Evolutionary conservation across 2,888 invertebrate species (phyloP).

Genomic region (Prosapia bicincta): DNA sequence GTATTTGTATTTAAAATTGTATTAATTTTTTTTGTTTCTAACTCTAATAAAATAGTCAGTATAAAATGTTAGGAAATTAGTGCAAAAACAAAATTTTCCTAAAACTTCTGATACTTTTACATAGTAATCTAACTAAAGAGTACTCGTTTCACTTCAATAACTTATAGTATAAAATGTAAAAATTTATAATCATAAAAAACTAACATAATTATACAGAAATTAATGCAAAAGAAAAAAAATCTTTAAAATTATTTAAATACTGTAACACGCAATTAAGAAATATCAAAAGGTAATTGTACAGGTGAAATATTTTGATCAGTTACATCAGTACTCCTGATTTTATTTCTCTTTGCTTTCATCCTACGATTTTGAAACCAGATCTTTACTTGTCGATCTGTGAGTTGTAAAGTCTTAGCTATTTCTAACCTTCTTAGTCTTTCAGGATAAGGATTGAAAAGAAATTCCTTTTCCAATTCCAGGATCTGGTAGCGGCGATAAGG

Average conservation of each 20-base stretch:
- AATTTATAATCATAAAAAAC: no score
- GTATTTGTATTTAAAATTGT: no score
- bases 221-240: not conserved
- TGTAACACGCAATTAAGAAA: not conserved
- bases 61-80: no score
- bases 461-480: constrained; percentile 38
- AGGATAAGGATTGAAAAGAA: constrained; percentile 37
- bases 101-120: no score
- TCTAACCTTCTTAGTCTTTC: constrained; percentile 35
- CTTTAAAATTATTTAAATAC: not conserved
- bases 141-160: no score
- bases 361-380: constrained; percentile 41
- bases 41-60: no score
- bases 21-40: no score
- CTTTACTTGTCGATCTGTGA: constrained; percentile 38
- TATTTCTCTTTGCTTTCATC: constrained; percentile 38
- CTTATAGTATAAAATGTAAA: no score
- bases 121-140: no score
- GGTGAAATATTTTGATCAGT: not conserved
- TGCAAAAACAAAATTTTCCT: no score
- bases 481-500: constrained; percentile 38
- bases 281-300: not conserved
- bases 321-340: not conserved
- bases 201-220: no score
- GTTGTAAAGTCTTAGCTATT: constrained; percentile 35